Percentiles rank a stretch among this genome's conserved stretches.
These are phyloP conservation scores for Lethrus apterus DNA, from an alignment of 1,140 invertebrate species.

Conservation along the genomic window DNA sequence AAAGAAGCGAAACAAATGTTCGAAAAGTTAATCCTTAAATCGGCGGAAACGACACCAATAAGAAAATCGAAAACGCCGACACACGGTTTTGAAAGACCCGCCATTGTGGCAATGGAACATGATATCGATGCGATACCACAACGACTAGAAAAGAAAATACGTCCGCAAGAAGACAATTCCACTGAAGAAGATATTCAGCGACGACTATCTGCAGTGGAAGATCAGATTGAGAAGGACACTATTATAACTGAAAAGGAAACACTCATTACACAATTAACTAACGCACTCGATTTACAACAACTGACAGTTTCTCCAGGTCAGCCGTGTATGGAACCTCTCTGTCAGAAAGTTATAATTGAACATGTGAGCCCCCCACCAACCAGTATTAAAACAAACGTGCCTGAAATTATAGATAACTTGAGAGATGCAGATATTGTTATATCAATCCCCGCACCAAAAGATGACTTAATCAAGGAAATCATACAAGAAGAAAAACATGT, in stretches of 20 bases:
- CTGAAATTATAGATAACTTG: too few species aligned
- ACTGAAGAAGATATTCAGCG: slow-evolving; percentile 15
- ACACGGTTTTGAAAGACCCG: background rate
- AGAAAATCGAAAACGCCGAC: slow-evolving; percentile 20
- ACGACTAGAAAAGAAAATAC: background rate
- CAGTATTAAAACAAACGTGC: too few species aligned
- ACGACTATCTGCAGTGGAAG: slow-evolving; percentile 19
- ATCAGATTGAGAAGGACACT: slow-evolving; percentile 1
- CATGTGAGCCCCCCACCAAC: slow-evolving; percentile 1
- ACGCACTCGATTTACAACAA: slow-evolving; percentile 2
- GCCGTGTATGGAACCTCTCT: slow-evolving; percentile 15
- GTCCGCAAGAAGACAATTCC: background rate
- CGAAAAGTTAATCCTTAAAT: slow-evolving; percentile 42
- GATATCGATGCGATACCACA: slow-evolving; percentile 12
- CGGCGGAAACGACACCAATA: slow-evolving; percentile 28
- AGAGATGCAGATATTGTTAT: too few species aligned
- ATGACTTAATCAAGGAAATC: slow-evolving; percentile 12
- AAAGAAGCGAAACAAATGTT: slow-evolving; percentile 51
- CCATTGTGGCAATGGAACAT: too few species aligned
- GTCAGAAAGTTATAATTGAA: slow-evolving; percentile 12
- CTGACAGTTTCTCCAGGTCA: background rate
- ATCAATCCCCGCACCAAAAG: too few species aligned
- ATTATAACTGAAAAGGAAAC: slow-evolving; percentile 3
- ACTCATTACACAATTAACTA: background rate
- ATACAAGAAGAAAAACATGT: slow-evolving; percentile 4